Conservation (phyloP, 2,888 invertebrate genomes). For the Scaptomyza parva region DNA sequence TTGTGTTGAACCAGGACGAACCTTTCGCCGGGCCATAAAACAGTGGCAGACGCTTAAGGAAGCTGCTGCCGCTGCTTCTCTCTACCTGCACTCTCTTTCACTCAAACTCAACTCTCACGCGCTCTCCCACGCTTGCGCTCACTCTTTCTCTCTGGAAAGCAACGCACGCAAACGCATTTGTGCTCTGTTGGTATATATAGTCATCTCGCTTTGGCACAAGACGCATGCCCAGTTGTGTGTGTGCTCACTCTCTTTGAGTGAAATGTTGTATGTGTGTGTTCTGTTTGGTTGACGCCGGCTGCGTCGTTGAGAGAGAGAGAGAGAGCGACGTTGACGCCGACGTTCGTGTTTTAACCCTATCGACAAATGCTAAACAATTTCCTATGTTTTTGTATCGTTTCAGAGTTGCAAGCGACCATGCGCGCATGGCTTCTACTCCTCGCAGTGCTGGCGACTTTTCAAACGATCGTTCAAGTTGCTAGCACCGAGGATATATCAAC, state of each 20-base stretch:
- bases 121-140: constrained; percentile 21
- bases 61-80: constrained; percentile 52
- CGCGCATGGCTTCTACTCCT: constrained; percentile 85
- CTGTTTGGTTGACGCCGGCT: constrained; percentile 15
- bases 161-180: constrained; percentile 45
- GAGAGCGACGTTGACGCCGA: constrained; percentile 19
- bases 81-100: constrained; percentile 29
- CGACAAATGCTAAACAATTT: constrained; percentile 76
- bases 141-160: constrained; percentile 5
- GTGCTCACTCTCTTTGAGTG: constrained; percentile 54
- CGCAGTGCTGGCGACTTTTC: constrained; percentile 86
- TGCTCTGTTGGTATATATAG: constrained; percentile 4
- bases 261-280: constrained; percentile 8
- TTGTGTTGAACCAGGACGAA: constrained; percentile 39
- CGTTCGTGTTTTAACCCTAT: constrained; percentile 73
- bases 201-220: constrained; percentile 50
- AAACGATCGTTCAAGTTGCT: constrained; percentile 85
- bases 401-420: constrained; percentile 86
- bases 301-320: constrained; percentile 6
- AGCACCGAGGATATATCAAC: constrained; percentile 85
- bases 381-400: constrained; percentile 82
- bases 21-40: constrained; percentile 57
- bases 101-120: constrained; percentile 8
- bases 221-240: constrained; percentile 39
- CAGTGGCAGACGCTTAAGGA: constrained; percentile 59